These are phyloP conservation scores for Dromius quadrimaculatus DNA, from an alignment of 2,888 invertebrate genomes.

Conservation along the genomic window DNA sequence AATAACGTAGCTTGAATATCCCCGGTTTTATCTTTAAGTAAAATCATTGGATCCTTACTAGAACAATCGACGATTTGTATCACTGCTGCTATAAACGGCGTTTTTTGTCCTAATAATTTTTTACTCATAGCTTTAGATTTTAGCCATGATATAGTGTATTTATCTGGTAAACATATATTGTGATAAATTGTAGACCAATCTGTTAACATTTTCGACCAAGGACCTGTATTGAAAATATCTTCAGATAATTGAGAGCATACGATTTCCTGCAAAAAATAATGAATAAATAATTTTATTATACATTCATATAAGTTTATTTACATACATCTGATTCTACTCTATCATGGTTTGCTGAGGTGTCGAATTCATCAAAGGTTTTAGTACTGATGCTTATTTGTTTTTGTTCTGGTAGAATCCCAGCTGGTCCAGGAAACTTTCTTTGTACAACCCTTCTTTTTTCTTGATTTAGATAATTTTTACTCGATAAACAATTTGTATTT, in stretches of 20 bases:
- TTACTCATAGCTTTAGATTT: conserved; percentile 58
- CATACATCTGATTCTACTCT: conserved; percentile 30
- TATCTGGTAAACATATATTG: conserved; percentile 54
- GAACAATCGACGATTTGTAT: conserved; percentile 58
- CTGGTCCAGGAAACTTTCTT: conserved; percentile 59
- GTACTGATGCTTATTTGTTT: conserved; percentile 44
- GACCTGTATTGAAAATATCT: conserved; percentile 57
- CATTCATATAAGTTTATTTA: background rate
- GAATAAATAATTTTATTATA: no score
- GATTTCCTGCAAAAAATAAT: conserved; percentile 41
- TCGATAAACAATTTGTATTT: conserved; percentile 1
- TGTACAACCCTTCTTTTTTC: conserved; percentile 55
- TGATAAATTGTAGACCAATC: conserved; percentile 55
- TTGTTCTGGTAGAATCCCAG: conserved; percentile 57
- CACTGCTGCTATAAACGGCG: conserved; percentile 62
- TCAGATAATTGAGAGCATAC: conserved; percentile 59
- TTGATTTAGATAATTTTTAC: no score
- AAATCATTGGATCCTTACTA: conserved; percentile 56
- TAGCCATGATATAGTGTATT: conserved; percentile 62
- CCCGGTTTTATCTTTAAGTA: conserved; percentile 61
- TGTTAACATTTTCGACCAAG: conserved; percentile 59
- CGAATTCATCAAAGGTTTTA: conserved; percentile 46
- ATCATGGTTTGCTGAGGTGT: conserved; percentile 7
- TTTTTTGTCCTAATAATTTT: conserved; percentile 59
- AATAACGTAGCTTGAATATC: conserved; percentile 61